Base-by-base conservation (phyloP, 1,140 invertebrate species). In the Scylla paramamosain region DNA sequence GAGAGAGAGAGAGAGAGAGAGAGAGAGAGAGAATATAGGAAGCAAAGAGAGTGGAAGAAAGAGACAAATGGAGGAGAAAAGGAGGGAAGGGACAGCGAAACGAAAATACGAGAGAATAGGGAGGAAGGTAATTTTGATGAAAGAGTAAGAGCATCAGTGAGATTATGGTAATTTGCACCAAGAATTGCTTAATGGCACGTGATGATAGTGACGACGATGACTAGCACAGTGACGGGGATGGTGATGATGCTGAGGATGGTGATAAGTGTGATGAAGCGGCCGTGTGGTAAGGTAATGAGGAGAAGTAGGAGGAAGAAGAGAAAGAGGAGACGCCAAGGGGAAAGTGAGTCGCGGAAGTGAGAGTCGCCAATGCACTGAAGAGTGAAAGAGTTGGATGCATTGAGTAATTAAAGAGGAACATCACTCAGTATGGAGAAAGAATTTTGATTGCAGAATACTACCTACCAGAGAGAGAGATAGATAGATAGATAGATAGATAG, bases 391-490 rank as follows among this genome's bases (percentile, higher is more conserved):
- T 12, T 77, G 0, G 67, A 77, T 77, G 16, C 6, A 20, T 1
- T 77, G n/a, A 77, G 1, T n/a, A 77, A n/a, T 77, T 77, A 77
- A 77, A n/a, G 67, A n/a, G 25, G 67, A 77, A 77, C 67, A 77
- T 8, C 6, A n/a, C 20, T 77, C 4, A 77, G 67, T 77, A n/a
- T 77, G 67, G 8, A n/a, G 67, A n/a, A 77, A 77, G 67, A n/a
- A n/a, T 77, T 77, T 77, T 77, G 52, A 77, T 77, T 25, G 67
- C 67, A 77, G 67, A 77, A 77, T n/a, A 25, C n/a, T 77, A 77
- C 67, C 12, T 77, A 20, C 20, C 20, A n/a, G 67, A 77, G 67
- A 77, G 67, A 77, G n/a, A 77, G 67, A 77, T 6, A n/a, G 67
- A n/a, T 6, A 77, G n/a, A n/a, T 6, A 77, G 67, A n/a, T 0